phyloP scores from a whole-genome alignment of 2,888 invertebrate genomes.

The Unio pictorum region DNA sequence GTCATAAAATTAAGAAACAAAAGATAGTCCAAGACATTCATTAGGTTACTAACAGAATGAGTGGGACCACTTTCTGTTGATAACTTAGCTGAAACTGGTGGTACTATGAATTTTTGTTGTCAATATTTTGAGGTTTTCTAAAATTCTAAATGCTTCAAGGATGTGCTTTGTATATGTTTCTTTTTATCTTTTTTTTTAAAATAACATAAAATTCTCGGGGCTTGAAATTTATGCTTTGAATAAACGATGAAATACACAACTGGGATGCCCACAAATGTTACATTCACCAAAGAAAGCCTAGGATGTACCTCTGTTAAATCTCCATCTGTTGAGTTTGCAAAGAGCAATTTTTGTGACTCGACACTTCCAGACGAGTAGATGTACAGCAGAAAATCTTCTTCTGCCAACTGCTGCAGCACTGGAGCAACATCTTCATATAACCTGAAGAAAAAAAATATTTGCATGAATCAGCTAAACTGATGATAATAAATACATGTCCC shows the following conservation, averaged over 20 bases:
- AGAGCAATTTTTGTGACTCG: slow-evolving; percentile 90
- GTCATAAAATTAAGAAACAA: too few relatives aligned
- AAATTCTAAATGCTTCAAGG: too few relatives aligned
- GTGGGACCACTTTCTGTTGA: too few relatives aligned
- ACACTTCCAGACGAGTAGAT: slow-evolving; percentile 95
- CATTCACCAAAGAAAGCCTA: neutral
- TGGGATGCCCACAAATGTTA: neutral
- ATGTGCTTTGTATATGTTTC: too few relatives aligned
- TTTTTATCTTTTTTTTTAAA: too few relatives aligned
- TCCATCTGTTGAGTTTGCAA: slow-evolving; percentile 82
- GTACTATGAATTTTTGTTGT: too few relatives aligned
- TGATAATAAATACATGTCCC: slow-evolving; percentile 2
- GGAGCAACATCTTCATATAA: slow-evolving; percentile 88
- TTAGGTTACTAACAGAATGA: too few relatives aligned
- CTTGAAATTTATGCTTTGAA: neutral
- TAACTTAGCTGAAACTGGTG: too few relatives aligned
- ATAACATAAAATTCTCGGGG: too few relatives aligned
- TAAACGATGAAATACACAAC: neutral
- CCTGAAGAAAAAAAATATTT: slow-evolving; percentile 76
- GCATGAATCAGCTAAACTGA: neutral
- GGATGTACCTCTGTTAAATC: slow-evolving; percentile 79
- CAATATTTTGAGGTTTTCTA: too few relatives aligned
- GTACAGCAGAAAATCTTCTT: slow-evolving; percentile 81
- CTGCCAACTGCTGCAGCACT: slow-evolving; percentile 82
- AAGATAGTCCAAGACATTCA: too few relatives aligned